phyloP scores from a whole-genome alignment of 2,113 vertebrate genomes.

The Oxyruncus cristatus region DNA sequence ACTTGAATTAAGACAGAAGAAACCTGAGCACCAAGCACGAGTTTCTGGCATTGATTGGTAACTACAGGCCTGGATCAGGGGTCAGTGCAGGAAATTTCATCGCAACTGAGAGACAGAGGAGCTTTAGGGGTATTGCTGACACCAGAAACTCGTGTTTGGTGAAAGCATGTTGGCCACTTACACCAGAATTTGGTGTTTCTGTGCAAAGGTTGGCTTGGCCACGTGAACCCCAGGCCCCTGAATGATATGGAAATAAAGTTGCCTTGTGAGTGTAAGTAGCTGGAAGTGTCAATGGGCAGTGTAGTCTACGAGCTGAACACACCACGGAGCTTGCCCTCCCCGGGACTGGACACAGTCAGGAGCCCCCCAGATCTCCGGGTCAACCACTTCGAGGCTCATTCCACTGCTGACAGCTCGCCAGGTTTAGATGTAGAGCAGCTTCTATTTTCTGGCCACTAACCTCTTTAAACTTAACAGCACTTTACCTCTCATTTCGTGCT shows the following conservation, averaged over 20 bases:
- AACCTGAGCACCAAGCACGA: background rate
- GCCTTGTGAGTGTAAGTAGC: background rate
- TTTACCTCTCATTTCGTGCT: background rate
- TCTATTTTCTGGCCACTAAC: background rate
- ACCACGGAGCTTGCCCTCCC: background rate
- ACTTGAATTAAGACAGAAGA: background rate
- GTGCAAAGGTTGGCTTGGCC: background rate
- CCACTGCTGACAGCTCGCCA: background rate
- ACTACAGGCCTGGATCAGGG: background rate
- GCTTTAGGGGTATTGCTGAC: too few relatives aligned
- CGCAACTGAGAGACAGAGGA: background rate
- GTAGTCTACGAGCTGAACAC: background rate
- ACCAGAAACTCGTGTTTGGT: background rate
- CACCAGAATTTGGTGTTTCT: background rate
- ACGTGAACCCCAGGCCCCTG: background rate
- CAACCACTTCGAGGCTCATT: background rate
- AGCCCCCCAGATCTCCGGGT: rapidly evolving
- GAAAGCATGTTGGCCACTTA: background rate
- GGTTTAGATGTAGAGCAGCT: background rate
- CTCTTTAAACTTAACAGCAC: background rate
- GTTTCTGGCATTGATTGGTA: background rate
- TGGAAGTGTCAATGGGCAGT: background rate
- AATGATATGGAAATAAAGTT: background rate
- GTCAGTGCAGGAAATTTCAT: background rate
- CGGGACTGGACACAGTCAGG: background rate